Evolutionary conservation across 2,888 invertebrate species (phyloP).

Genomic region (Metacarcinus magister): DNA sequence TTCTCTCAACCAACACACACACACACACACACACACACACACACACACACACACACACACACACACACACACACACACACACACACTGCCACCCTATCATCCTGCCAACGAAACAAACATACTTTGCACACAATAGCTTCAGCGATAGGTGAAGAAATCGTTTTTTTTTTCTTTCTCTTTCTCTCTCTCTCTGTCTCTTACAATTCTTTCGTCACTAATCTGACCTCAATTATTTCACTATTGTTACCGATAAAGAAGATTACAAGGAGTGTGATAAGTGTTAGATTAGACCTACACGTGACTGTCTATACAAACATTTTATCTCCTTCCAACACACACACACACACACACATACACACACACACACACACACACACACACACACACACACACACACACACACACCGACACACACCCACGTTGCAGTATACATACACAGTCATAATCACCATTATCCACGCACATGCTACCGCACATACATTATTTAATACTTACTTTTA

Average conservation of each 20-base stretch:
- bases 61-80: no score
- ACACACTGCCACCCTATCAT: no score
- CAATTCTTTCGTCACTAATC: neutral
- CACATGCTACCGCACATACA: neutral
- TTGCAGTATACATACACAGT: neutral
- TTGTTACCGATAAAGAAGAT: neutral
- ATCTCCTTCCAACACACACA: neutral
- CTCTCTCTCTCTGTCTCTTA: neutral
- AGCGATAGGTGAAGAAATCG: neutral
- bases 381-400: neutral
- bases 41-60: neutral
- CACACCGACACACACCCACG: neutral
- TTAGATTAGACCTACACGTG: neutral
- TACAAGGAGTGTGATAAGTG: neutral
- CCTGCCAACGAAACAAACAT: neutral
- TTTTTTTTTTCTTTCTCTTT: neutral
- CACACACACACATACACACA: neutral
- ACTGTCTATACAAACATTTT: neutral
- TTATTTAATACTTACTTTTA: neutral
- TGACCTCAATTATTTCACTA: neutral
- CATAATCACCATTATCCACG: neutral
- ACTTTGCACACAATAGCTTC: neutral
- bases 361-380: conserved; percentile 26
- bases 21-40: conserved; percentile 27
- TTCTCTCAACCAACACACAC: neutral